Percentiles rank a stretch among this genome's conserved stretches.
Conservation (phyloP, 92 coral and sea anemone species). For the Diadumene lineata region DNA sequence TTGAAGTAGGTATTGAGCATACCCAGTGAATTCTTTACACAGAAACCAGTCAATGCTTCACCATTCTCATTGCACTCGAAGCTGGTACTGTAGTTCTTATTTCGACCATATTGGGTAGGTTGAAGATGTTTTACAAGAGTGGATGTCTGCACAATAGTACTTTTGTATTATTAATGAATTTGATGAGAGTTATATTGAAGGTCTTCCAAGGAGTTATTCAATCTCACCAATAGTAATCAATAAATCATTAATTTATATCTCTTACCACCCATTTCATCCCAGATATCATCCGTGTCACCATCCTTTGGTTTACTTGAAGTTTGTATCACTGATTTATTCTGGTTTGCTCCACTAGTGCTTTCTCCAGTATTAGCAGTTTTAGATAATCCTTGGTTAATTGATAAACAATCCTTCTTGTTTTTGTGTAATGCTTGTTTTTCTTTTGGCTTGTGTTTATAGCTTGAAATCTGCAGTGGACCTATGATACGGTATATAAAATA, state of each 20-base stretch:
- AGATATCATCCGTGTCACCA: neutral
- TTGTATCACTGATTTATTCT: neutral
- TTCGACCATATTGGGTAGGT: no score
- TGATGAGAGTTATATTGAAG: neutral
- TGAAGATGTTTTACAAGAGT: no score
- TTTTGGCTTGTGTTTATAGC: neutral
- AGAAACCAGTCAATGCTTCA: no score
- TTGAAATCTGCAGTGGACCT: neutral
- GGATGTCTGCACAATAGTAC: no score
- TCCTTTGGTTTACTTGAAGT: neutral
- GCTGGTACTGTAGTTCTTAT: no score
- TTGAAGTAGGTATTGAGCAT: no score
- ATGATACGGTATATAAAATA: neutral
- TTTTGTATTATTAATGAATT: no score
- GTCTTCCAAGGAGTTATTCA: neutral
- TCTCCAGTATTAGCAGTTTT: neutral
- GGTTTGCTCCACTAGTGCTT: neutral
- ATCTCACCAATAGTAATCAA: neutral
- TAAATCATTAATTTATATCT: neutral
- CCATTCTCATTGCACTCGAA: no score
- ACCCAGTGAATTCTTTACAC: no score
- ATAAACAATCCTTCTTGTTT: neutral
- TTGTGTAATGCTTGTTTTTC: neutral
- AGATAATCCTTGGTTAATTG: neutral
- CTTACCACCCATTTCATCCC: slow-evolving; percentile 25